Evolutionary conservation across 1,140 invertebrate species (phyloP).

Genomic region (Anastrepha ludens): DNA sequence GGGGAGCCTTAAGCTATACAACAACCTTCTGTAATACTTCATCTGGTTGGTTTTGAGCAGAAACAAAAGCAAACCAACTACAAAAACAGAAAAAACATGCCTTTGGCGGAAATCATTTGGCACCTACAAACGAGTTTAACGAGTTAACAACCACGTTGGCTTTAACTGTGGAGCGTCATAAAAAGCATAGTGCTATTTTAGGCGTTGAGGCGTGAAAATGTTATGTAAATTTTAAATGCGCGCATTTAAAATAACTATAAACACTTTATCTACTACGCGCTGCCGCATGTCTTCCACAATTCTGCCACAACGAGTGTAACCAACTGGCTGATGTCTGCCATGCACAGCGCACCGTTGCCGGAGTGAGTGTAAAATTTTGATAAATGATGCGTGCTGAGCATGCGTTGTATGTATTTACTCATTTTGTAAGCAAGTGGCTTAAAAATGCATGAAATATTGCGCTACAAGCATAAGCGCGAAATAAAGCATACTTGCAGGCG

Average conservation of each 20-base stretch:
- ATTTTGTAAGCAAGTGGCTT: not conserved
- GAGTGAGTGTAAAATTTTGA: slow-evolving; percentile 55
- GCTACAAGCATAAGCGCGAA: not conserved
- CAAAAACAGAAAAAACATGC: not conserved
- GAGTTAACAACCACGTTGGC: slow-evolving; percentile 5
- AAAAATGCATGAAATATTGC: slow-evolving; percentile 44
- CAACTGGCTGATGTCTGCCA: not conserved
- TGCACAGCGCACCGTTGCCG: not conserved
- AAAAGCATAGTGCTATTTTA: slow-evolving; percentile 55
- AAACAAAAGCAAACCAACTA: not conserved
- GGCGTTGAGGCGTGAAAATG: slow-evolving; percentile 62
- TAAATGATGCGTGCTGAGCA: slow-evolving; percentile 54
- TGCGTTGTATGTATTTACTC: slow-evolving; percentile 9
- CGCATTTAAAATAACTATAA: slow-evolving; percentile 19
- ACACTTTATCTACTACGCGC: not conserved
- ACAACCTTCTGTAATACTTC: not conserved
- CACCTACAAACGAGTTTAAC: slow-evolving; percentile 32
- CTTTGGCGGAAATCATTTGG: slow-evolving; percentile 39
- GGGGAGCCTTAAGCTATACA: not conserved
- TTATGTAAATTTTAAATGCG: slow-evolving; percentile 56
- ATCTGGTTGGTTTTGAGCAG: not conserved
- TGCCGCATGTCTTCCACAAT: not conserved
- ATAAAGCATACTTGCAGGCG: slow-evolving; percentile 44
- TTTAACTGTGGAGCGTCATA: slow-evolving; percentile 36
- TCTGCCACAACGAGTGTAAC: not conserved